Evolutionary conservation across 2,888 invertebrate genomes (phyloP).

Genomic region (Nudaria mundana): DNA sequence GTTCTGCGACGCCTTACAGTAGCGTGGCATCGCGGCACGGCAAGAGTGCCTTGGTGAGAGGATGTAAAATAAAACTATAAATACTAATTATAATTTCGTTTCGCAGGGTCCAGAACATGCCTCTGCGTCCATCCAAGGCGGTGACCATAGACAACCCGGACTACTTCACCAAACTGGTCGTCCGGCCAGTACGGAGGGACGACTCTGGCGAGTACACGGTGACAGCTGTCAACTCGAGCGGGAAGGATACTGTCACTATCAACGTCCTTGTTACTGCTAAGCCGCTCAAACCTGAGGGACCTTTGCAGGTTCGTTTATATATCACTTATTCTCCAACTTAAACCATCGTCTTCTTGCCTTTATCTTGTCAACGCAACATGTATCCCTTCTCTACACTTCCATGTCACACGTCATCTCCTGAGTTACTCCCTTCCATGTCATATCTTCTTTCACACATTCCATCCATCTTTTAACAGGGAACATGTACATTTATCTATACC

Average conservation of each 20-base stretch:
- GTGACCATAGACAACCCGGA: slow-evolving; percentile 91
- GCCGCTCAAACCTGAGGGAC: slow-evolving; percentile 93
- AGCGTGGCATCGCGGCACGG: no score
- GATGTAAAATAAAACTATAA: background rate
- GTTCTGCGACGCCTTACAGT: no score
- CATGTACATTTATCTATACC: no score
- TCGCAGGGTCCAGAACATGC: slow-evolving; percentile 87
- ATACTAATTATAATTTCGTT: background rate
- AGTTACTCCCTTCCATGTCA: no score
- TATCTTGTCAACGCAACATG: no score
- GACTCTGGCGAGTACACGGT: slow-evolving; percentile 95
- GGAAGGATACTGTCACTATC: slow-evolving; percentile 91
- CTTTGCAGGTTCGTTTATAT: slow-evolving; percentile 87
- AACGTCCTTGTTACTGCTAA: slow-evolving; percentile 93
- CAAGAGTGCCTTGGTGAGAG: background rate
- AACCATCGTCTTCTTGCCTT: no score
- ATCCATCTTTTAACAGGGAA: no score
- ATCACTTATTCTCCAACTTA: no score
- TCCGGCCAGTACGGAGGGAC: slow-evolving; percentile 89
- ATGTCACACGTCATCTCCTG: no score
- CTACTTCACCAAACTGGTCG: slow-evolving; percentile 92
- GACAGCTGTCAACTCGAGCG: slow-evolving; percentile 92
- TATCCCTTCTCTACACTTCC: no score
- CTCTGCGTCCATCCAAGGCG: slow-evolving; percentile 85
- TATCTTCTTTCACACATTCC: no score